phyloP scores from a whole-genome alignment of 2,113 vertebrate genomes.

The Barbus barbus region DNA sequence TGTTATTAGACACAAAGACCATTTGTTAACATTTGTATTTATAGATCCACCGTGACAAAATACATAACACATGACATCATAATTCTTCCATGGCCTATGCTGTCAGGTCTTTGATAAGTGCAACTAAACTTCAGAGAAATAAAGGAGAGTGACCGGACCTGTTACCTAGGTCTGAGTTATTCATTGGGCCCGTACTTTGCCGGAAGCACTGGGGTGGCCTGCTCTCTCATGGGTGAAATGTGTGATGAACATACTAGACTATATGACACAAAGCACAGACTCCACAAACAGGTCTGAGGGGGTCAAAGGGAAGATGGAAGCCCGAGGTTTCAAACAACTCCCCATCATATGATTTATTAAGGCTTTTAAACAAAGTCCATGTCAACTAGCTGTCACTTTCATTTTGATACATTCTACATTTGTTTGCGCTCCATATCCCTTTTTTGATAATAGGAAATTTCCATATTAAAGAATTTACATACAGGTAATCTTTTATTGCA shows the following conservation, averaged over 20 bases:
- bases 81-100: background rate
- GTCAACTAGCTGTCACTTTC: too few species aligned
- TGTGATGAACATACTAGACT: conserved; percentile 20
- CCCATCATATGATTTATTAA: background rate
- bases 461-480: background rate
- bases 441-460: background rate
- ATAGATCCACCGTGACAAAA: background rate
- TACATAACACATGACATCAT: background rate
- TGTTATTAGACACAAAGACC: background rate
- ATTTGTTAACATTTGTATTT: background rate
- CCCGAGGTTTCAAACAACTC: conserved; percentile 1
- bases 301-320: background rate
- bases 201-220: background rate
- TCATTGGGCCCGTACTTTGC: background rate
- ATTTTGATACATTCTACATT: too few species aligned
- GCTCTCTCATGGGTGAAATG: conserved; percentile 6
- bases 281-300: background rate
- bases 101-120: background rate
- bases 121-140: too few species aligned
- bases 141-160: background rate
- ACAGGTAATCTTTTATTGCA: background rate
- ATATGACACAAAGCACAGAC: conserved; percentile 25
- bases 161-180: conserved; percentile 1
- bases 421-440: background rate
- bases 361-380: background rate